Base-by-base conservation (phyloP, 2,797 vertebrate species). In the Rhyacichthys aspro region DNA sequence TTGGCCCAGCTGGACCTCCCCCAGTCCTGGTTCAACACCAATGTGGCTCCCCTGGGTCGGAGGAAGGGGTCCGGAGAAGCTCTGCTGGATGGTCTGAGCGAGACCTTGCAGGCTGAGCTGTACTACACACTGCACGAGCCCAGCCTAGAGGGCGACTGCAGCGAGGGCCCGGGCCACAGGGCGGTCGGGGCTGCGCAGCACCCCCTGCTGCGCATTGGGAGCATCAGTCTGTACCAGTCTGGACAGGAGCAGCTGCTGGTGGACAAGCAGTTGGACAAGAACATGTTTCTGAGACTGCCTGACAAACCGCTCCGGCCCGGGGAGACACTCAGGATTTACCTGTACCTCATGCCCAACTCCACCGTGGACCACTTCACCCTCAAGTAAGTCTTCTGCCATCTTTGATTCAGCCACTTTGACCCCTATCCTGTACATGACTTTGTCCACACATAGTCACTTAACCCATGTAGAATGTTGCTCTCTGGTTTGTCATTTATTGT, bases 161-260 rank as follows among this genome's bases (percentile, higher is more conserved):
- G 87, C 0, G 93, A 94, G 39, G 92, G 88, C 2, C 55, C 49
- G 0, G 82, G 70, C 0, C 72, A 87, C 0, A 82, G 94, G 7
- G 87, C 90, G 0, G 85, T 81, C 0, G 79, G 85, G 0, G 85
- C 70, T 0, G 94, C 96, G 0, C 96, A 96, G 86, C 96, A 98
- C 84, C 97, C 97, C 0, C 90, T 99, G 70, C 94, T 99, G 76
- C 94, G 97, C 48, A 97, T 99, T 1, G 97, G 97, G 4, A 99
- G 97, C 85, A 92, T 99, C 90, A 96, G 94, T 82, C 90, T 99
- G 34, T 94, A 96, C 85, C 95, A 95, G 86, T 93, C 94, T 1
- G 89, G 86, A 5, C 87, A 93, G 0, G 85, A 90, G 58, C 94
- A 92, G 72, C 88, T 91, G 46, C 88, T 97, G 86, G 94, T 96